Evolutionary conservation across 2,113 vertebrate genomes (phyloP).

Genomic region (Zapus hudsonius): DNA sequence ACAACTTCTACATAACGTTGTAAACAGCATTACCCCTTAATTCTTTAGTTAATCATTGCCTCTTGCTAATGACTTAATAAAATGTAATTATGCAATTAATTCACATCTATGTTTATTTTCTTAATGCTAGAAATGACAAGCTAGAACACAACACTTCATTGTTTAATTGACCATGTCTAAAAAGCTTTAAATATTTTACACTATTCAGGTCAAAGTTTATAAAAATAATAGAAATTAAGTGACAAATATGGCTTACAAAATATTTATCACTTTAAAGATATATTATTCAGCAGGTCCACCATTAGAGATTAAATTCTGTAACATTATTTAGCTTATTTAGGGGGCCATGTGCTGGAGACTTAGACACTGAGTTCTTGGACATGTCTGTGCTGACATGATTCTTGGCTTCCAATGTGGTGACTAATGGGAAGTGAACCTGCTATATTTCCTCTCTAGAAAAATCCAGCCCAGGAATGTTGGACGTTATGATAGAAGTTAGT

Average conservation of each 20-base stretch:
- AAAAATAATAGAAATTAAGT: not conserved
- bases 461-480: not conserved
- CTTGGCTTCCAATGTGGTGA: not conserved
- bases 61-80: constrained; percentile 74
- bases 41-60: constrained; percentile 56
- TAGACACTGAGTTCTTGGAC: not conserved
- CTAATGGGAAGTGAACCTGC: not conserved
- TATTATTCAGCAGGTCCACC: not conserved
- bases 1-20: constrained; percentile 69
- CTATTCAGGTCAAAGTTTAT: constrained; percentile 40
- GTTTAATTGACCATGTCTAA: not conserved
- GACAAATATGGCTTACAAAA: not conserved
- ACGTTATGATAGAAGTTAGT: not conserved
- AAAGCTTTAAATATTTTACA: constrained; percentile 5
- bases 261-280: not conserved
- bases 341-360: not conserved
- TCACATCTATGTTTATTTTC: constrained; percentile 51
- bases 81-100: constrained; percentile 73
- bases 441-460: not conserved
- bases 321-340: not conserved
- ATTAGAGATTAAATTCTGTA: not conserved
- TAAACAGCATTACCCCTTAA: constrained; percentile 61
- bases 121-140: constrained; percentile 67
- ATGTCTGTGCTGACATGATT: not conserved
- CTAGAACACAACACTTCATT: not conserved